Evolutionary conservation across 2,797 vertebrate species (phyloP).

Genomic region (Micrastur ruficollis): DNA sequence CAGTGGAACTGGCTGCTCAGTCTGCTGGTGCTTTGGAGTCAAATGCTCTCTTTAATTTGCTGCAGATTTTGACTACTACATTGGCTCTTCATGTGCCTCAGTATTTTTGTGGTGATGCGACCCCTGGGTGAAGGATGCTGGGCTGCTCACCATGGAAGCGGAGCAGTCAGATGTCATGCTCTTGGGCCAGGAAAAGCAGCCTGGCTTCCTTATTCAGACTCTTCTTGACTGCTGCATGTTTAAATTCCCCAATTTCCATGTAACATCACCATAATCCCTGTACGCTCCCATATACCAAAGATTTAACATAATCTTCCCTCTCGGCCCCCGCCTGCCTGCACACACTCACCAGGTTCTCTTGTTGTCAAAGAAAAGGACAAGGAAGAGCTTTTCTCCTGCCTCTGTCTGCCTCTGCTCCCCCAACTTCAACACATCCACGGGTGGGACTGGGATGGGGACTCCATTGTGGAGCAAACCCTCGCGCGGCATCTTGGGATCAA

Average conservation of each 20-base stretch:
- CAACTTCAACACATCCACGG: constrained; percentile 88
- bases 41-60: neutral
- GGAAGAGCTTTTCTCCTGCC: constrained; percentile 89
- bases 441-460: constrained; percentile 95
- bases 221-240: neutral
- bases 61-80: neutral
- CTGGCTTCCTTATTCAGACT: neutral
- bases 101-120: neutral
- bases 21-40: neutral
- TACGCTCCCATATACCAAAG: neutral
- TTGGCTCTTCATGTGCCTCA: neutral
- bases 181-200: neutral
- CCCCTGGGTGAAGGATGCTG: neutral
- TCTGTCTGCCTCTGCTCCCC: constrained; percentile 92
- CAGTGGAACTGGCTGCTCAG: neutral
- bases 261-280: neutral
- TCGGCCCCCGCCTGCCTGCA: neutral
- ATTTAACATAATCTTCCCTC: neutral
- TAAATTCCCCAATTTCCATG: neutral
- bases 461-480: constrained; percentile 96
- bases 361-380: constrained; percentile 99
- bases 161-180: neutral
- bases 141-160: neutral
- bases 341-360: constrained; percentile 94
- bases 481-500: constrained; percentile 95